Base-by-base conservation (phyloP, 2,797 vertebrate genomes). In the Lophius americanus region DNA sequence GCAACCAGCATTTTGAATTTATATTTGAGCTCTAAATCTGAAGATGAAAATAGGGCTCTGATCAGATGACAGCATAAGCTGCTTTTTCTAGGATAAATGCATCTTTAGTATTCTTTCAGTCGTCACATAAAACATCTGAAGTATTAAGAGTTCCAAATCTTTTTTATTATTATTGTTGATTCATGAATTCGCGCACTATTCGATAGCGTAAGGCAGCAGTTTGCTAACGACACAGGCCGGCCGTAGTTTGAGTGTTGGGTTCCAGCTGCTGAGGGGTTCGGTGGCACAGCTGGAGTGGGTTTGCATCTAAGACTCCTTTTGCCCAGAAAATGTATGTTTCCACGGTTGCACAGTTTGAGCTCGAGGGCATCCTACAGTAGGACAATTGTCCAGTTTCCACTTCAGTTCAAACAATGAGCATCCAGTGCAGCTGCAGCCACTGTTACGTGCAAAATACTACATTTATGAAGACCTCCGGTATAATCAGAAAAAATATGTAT, bases 291-390 rank as follows among this genome's bases (percentile, higher is more conserved):
- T 91, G 89, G 82, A 82, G 58, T 57, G 47, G 61, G 38, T 71
- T 82, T 82, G 32, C 66, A 76, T 87, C 78, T 64, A 60, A 82
- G 54, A 63, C 66, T 56, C 78, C 65, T 77, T 84, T 80, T 72
- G 78, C 74, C 69, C 47, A 54, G 69, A 73, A 60, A 75, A 68
- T 73, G 64, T 75, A 72, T 82, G 81, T 87, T 86, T 83, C 76
- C 83, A 78, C 72, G 83, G 82, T 72, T 86, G 84, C 91, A 88
- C 90, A 85, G 83, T 83, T 85, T 79, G 78, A 88, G 87, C 89
- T 86, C 63, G 70, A 62, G 83, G 75, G 83, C 84, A 81, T 82
- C 81, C 76, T 68, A 84, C 66, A 80, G 77, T 77, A 76, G 74
- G 83, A 82, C 74, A 10, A 72, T 70, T 80, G 89, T 87, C 84